Evolutionary conservation across 2,797 vertebrate genomes (phyloP), one percentile per base, ranked within the genome.

Genomic region (Micrastur ruficollis): DNA sequence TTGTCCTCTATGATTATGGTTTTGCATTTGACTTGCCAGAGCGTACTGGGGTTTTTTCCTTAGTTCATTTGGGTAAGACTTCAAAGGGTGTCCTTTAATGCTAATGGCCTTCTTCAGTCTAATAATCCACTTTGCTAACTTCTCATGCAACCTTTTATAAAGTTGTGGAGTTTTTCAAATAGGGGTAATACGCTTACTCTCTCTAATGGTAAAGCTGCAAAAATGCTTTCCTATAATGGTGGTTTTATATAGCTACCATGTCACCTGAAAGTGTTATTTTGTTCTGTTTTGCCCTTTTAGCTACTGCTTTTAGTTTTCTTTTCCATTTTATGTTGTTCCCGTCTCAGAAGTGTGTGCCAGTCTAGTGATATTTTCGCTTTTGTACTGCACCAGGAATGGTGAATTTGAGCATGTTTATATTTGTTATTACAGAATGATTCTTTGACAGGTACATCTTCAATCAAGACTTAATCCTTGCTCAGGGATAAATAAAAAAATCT

Each of bases 11-110:
- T 83, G 93, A 97, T 90, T 93, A 91, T n/a, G 61, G 26, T 66
- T 94, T 95, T 97, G 92, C 91, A 96, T 96, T 94, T 89, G 49
- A 82, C 94, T 92, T 94, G 81, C n/a, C n/a, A 63, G 90, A 79
- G 26, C 26, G n/a, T 34, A 58, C 7, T 2, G 12, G 32, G 9
- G 0, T 67, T 79, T 84, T 74, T 65, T 32, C 10, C 26, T 80
- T 46, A 67, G 59, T 82, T 93, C 95, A 89, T 92, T 95, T 94
- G 89, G 90, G 63, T 84, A 91, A 82, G 61, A 82, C 89, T 96
- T 96, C 91, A 92, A 89, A 96, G 81, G 63, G 31, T 74, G 74
- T 80, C 81, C 92, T 97, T 94, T 82, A 82, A 76, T 74, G 81
- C 86, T 95, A 91, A 95, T 93, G 81, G 42, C 67, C 86, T 85